Conservation (phyloP, 1,140 invertebrate species). For the Palaemon carinicauda region DNA sequence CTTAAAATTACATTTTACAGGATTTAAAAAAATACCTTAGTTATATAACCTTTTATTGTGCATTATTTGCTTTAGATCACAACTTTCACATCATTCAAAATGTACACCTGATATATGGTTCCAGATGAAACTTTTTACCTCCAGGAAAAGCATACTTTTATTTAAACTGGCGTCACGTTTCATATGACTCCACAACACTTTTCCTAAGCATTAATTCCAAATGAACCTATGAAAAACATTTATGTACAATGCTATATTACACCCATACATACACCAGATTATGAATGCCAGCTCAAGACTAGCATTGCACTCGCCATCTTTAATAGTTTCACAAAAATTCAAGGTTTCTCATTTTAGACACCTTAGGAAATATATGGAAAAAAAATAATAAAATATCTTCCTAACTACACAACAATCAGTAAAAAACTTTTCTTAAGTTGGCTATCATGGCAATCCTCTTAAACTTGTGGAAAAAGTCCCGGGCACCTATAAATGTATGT, state of each 20-base stretch:
- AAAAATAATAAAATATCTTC: too few relatives aligned
- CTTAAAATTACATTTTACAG: too few relatives aligned
- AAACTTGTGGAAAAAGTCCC: too few relatives aligned
- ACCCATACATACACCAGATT: slow-evolving; percentile 11
- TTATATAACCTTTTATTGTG: slow-evolving; percentile 42
- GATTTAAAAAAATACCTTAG: too few relatives aligned
- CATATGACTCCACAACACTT: background rate
- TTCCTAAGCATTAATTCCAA: background rate
- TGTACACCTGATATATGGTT: slow-evolving; percentile 28
- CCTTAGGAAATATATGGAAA: too few relatives aligned
- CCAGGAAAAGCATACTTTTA: background rate
- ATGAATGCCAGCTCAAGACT: background rate
- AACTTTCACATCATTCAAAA: slow-evolving; percentile 32
- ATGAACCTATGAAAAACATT: background rate
- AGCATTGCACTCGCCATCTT: background rate
- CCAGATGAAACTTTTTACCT: background rate
- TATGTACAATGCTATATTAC: slow-evolving; percentile 36
- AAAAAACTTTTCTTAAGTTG: too few relatives aligned
- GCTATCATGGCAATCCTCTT: too few relatives aligned
- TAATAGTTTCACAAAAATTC: background rate
- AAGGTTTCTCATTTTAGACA: background rate
- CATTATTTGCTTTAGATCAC: slow-evolving; percentile 26
- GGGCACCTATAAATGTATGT: too few relatives aligned
- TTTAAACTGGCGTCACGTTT: background rate
- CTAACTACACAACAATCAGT: too few relatives aligned